Evolutionary conservation across 1,140 invertebrate genomes (phyloP), one percentile per base, ranked within the genome.

Genomic region (Chrysopa pallens): DNA sequence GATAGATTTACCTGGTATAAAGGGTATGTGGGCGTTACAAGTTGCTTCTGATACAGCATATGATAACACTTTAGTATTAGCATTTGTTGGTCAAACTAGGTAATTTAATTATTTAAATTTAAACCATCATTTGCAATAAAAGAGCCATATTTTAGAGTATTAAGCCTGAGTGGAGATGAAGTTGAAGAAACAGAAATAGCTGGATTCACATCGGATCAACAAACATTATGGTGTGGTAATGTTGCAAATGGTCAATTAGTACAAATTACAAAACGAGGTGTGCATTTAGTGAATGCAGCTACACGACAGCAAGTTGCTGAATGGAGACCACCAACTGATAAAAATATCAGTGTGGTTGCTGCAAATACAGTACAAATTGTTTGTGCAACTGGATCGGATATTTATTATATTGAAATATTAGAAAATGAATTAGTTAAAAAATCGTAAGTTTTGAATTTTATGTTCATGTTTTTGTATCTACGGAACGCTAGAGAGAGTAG

Each of bases 1-100:
- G 39, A 96, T 98, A 50, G 95, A 98, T 70, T 68, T 98, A 42
- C 78, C 85, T 11, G 91, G 93, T 27, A 95, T 98, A 39, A 97
- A 96, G 67, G 93, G 91, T 43, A 91, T 96, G 74, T 96, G 91
- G 90, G 84, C 91, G 1, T 65, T 96, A 6, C 83, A 82, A 48
- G 69, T 92, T 9, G 74, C 76, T 6, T 72, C 72, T 6, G 67
- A 63, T 49, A 59, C 61, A 8, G 54, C 52, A 5, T 47, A 58
- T 29, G 59, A 54, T 45, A 92, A 96, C 55, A 90, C 87, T 2
- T 63, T 97, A 4, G 89, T 96, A 0, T 61, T 96, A 13, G 80
- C 91, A 2, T 96, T 96, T 63, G 91, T 97, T 40, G 90, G 89
- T 8, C 88, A 94, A 56, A 94, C 90, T 4, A 74, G 78, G 74